Evolutionary conservation across 2,888 invertebrate species (phyloP), one percentile per base, ranked within the genome.

Genomic region (Pandemis heparana): DNA sequence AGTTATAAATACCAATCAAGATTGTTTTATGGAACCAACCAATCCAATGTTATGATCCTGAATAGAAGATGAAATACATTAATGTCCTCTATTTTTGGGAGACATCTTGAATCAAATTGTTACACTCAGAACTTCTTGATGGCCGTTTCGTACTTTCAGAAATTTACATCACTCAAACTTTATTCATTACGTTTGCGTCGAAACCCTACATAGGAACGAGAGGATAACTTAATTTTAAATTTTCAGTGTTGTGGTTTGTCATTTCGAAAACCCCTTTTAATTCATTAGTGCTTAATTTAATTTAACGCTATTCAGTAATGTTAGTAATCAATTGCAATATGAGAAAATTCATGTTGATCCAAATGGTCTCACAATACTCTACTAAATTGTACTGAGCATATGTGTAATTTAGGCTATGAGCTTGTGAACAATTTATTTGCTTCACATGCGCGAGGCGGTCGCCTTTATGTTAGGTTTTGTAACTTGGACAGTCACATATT

Each of bases 351-450:
- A 8, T 75, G 76, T 74, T 75, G 69, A 74, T 77, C 66, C 75
- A 77, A 75, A 75, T 77, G 75, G 82, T 82, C 81, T 80, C 82
- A 81, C 82, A 79, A 79, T 66, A 70, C 75, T 80, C 80, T 78
- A 75, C 75, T 74, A 74, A 76, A 78, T 75, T 77, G 74, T 71
- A 80, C 82, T 81, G 79, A 80, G 80, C 79, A 82, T 84, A 80
- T 79, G 78, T 76, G 68, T 79, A 74, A 78, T 76, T 73, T 75
- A 48, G 65, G 62, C 71, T 76, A 69, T 64, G 48, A 39, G 43
- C 2, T 43, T 10, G 53, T 18, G 12, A 12, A 7, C 18, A 43
- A 56, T 56, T 56, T 56, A 56, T 56, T 56, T 56, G 23, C 56
- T 56, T 56, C 56, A 23, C 56, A 56, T 23, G 56, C 23, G 23